These are phyloP conservation scores for Proteles cristata DNA, from an alignment of 2,113 vertebrate genomes.

Conservation along the genomic window DNA sequence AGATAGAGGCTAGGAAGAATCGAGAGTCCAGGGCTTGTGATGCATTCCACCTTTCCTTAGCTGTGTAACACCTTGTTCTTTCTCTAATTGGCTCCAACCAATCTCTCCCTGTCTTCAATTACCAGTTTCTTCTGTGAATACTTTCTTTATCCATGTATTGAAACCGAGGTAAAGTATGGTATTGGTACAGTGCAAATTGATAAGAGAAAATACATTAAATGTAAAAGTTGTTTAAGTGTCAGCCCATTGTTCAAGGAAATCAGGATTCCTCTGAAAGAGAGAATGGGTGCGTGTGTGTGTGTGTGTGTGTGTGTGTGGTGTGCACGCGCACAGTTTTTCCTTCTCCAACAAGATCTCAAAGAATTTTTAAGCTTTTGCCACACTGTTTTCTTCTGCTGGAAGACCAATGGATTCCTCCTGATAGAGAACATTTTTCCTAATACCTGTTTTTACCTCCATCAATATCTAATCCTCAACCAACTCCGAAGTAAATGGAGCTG, in stretches of 20 bases:
- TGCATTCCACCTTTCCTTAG: background rate
- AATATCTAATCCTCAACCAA: background rate
- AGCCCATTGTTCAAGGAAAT: background rate
- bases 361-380: background rate
- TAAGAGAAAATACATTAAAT: slow-evolving; percentile 3
- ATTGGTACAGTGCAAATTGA: background rate
- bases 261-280: background rate
- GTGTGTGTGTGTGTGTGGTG: background rate
- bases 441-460: background rate
- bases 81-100: background rate
- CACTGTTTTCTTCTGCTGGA: background rate
- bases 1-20: background rate
- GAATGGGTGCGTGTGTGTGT: background rate
- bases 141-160: background rate
- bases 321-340: background rate
- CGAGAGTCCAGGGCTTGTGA: background rate
- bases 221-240: background rate
- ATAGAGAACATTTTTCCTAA: background rate
- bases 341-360: background rate
- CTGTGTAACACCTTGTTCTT: background rate
- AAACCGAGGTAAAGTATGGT: background rate
- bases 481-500: background rate
- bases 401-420: background rate
- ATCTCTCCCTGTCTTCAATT: background rate
- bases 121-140: background rate